Base-by-base conservation (phyloP, 2,888 invertebrate genomes). In the Drosophila siamana region DNA sequence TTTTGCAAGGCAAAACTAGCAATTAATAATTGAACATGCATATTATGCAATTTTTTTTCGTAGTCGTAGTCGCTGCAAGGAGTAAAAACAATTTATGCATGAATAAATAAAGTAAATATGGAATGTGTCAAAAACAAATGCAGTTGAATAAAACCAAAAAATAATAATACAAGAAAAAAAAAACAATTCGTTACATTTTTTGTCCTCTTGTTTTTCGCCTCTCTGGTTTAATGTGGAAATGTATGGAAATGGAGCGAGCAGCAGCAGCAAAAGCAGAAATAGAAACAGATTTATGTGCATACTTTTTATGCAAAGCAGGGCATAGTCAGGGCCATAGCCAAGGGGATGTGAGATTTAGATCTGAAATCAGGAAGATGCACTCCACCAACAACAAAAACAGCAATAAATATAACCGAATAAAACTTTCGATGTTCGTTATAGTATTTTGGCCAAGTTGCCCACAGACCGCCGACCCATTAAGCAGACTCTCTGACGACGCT, bases 51-150 rank as follows among this genome's bases (percentile, higher is more conserved):
- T 19, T 15, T 24, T 15, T 11, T 52, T n/a, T n/a, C n/a, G n/a
- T n/a, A n/a, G n/a, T n/a, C 11, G 8, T 28, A 13, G 15, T 36
- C 41, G 43, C 28, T 33, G 62, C 41, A 36, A 41, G 19, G 16
- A 28, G 55, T 22, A 38, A 28, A 47, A 64, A 40, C 36, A 54
- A 57, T 74, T 77, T 62, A 50, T 73, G 47, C 68, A 68, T 74
- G 62, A 60, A 60, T 63, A 73, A 78, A 63, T 78, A 60, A 56
- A 52, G 16, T 56, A 59, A 80, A 69, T 77, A 78, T 73, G 51
- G 44, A 40, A 54, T 59, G 52, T 69, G 77, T 77, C 77, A 59
- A 44, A 60, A 54, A 40, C 47, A 68, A 72, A 74, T 52, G 62
- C 60, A 63, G 50, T 62, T 46, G 46, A 64, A 70, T 33, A 52